Percentiles rank a stretch among this genome's conserved stretches.
Evolutionary conservation across 2,888 invertebrate species (phyloP).

Genomic region (Lampropteryx suffumata): DNA sequence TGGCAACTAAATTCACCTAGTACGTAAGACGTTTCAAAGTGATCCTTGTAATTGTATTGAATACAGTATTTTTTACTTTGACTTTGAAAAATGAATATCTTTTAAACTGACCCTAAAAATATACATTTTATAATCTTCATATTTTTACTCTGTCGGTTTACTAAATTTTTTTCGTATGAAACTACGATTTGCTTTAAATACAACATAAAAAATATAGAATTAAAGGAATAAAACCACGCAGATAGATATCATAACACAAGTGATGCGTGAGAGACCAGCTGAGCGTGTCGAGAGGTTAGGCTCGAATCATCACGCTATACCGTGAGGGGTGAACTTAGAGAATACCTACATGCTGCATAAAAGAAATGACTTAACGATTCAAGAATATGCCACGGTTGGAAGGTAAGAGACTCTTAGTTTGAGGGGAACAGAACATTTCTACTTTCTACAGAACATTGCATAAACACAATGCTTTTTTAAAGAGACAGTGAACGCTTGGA

Average conservation of each 20-base stretch:
- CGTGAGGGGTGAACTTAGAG: slow-evolving; percentile 14
- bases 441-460: slow-evolving; percentile 10
- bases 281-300: slow-evolving; percentile 29
- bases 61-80: no score
- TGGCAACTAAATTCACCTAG: no score
- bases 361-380: slow-evolving; percentile 23
- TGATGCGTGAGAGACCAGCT: slow-evolving; percentile 27
- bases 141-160: not conserved
- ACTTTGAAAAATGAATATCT: no score
- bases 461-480: slow-evolving; percentile 8
- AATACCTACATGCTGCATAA: slow-evolving; percentile 15
- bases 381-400: slow-evolving; percentile 17
- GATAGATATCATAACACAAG: slow-evolving; percentile 22
- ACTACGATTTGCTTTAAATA: not conserved
- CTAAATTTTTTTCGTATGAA: not conserved
- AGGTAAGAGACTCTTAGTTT: slow-evolving; percentile 15
- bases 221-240: slow-evolving; percentile 19
- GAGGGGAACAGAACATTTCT: no score
- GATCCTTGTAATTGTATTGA: no score
- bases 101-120: no score
- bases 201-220: slow-evolving; percentile 3
- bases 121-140: no score
- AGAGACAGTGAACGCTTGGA: slow-evolving; percentile 15
- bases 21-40: no score
- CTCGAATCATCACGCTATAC: slow-evolving; percentile 22